phyloP scores from a whole-genome alignment of 1,140 invertebrate genomes.

The Pantala flavescens region DNA sequence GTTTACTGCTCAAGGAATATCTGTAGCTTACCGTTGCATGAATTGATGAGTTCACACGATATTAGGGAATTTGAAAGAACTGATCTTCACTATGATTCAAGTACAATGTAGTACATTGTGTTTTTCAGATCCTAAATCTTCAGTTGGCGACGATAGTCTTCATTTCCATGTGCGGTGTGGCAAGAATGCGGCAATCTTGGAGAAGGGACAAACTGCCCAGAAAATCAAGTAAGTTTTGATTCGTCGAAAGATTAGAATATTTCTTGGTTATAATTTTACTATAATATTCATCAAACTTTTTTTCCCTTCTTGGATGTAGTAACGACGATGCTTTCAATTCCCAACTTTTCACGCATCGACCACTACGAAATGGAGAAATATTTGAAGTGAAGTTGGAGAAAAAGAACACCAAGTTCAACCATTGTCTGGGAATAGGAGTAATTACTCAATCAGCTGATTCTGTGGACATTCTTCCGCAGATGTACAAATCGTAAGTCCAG shows the following conservation, averaged over 20 bases:
- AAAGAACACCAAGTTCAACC: background rate
- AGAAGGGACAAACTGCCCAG: background rate
- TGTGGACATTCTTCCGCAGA: background rate
- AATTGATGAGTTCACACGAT: too few species aligned
- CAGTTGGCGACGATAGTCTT: too few species aligned
- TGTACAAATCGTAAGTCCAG: background rate
- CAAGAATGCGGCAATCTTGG: background rate
- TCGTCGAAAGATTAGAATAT: background rate
- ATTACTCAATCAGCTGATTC: background rate
- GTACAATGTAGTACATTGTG: too few species aligned
- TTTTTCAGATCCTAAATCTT: too few species aligned
- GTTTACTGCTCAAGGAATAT: too few species aligned
- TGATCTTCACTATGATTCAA: too few species aligned
- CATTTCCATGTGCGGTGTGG: background rate
- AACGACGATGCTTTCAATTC: background rate
- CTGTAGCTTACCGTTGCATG: too few species aligned
- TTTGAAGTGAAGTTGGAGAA: background rate
- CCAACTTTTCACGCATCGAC: background rate
- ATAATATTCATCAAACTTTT: background rate
- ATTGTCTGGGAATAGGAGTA: background rate
- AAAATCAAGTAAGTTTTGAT: background rate
- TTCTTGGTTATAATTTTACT: background rate
- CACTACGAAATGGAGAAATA: background rate
- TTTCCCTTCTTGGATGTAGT: background rate
- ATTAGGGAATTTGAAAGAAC: too few species aligned